A percentile compares a stretch with the other conserved stretches of the same genome.
Evolutionary conservation across 2,113 vertebrate genomes (phyloP).

Genomic region (Nerophis ophidion): DNA sequence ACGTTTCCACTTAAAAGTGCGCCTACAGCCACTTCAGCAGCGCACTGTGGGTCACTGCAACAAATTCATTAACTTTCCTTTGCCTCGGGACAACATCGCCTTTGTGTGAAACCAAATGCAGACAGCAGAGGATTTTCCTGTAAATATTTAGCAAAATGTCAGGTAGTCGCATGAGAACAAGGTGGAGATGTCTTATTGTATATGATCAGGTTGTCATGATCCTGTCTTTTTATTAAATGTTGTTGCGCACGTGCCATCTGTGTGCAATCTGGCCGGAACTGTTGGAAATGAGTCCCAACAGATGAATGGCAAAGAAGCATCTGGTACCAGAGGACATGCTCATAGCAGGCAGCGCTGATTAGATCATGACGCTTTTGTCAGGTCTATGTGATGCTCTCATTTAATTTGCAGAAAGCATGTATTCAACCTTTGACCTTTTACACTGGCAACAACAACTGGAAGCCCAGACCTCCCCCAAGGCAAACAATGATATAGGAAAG

Average conservation of each 20-base stretch:
- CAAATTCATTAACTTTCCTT: slow-evolving; percentile 20
- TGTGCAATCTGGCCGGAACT: slow-evolving; percentile 9
- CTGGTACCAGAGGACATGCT: slow-evolving; percentile 2
- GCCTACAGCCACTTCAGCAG: slow-evolving; percentile 12
- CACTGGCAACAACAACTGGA: too few relatives aligned
- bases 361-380: neutral
- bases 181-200: neutral
- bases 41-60: slow-evolving; percentile 8
- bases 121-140: neutral
- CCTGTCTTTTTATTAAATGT: neutral
- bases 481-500: too few relatives aligned
- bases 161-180: slow-evolving; percentile 12
- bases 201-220: slow-evolving; percentile 25
- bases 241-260: slow-evolving; percentile 8
- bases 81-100: neutral
- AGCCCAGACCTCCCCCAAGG: too few relatives aligned
- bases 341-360: slow-evolving; percentile 1
- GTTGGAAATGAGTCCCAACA: slow-evolving; percentile 16
- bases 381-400: neutral
- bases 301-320: slow-evolving; percentile 1
- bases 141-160: slow-evolving; percentile 2
- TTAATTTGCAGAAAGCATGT: neutral
- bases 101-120: slow-evolving; percentile 12
- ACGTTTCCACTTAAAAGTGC: slow-evolving; percentile 13
- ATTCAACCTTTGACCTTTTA: too few relatives aligned